Evolutionary conservation across 2,113 vertebrate species (phyloP).

Genomic region (Phyllostomus discolor): DNA sequence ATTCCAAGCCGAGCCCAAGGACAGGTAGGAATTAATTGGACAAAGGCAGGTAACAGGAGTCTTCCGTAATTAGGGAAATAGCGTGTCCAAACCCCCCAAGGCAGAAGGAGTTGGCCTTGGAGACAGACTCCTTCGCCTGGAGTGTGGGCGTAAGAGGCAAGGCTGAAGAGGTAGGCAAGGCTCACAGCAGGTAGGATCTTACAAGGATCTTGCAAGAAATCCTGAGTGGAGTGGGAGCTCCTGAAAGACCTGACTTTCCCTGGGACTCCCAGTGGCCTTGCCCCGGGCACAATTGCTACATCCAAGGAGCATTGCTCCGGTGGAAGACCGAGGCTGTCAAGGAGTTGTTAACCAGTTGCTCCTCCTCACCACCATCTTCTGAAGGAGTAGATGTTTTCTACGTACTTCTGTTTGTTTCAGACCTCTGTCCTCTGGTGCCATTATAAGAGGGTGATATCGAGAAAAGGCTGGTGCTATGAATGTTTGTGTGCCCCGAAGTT

Average conservation of each 20-base stretch:
- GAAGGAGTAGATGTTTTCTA: neutral
- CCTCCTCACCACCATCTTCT: neutral
- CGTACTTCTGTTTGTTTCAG: neutral
- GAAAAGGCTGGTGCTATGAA: neutral
- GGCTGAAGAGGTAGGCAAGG: neutral
- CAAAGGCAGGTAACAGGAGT: neutral
- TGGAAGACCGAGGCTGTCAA: neutral
- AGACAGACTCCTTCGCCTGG: neutral
- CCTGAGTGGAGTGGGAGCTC: neutral
- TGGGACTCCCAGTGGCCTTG: neutral
- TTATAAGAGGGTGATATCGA: neutral
- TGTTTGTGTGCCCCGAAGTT: neutral
- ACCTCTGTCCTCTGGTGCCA: neutral
- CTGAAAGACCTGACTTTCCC: neutral
- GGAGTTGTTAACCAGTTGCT: neutral
- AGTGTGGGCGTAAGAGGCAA: neutral
- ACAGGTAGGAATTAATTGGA: neutral
- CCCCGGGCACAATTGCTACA: neutral
- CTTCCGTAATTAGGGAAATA: neutral
- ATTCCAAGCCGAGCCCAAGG: neutral
- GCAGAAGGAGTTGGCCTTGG: neutral
- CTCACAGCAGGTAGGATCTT: neutral
- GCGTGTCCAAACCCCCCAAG: neutral
- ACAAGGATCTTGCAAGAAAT: neutral
- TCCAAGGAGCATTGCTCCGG: neutral